Evolutionary conservation across 2,113 vertebrate species (phyloP), one percentile per base, ranked within the genome.

Genomic region (Sinocyclocheilus maitianheensis): DNA sequence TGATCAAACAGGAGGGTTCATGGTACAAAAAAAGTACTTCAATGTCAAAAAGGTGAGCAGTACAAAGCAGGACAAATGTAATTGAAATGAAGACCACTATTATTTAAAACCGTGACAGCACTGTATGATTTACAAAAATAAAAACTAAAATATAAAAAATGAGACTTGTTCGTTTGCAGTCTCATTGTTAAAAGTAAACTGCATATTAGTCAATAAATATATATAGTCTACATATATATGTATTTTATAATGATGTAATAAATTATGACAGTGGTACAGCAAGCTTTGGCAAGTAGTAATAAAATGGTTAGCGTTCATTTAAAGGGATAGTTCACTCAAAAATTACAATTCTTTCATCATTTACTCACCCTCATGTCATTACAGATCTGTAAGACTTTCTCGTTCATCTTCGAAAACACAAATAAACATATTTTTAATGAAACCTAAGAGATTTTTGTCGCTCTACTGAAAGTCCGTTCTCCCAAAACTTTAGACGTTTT

Each of bases 211-310:
- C 62, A 48, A 90, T 91, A 90, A 84, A 93, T 83, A 91, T 91
- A 93, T 93, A 93, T 92, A 93, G 53, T 55, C 53, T 55, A 55
- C 53, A 55, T 55, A 48, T 43, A 78, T 79, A 40, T 85, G 40
- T 58, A 67, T 60, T 82, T 91, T 69, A 83, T 84, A 84, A 81
- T 37, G 75, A 91, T 90, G 88, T 55, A 89, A 83, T 86, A 88
- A 85, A 76, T 85, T 92, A 91, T 91, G 84, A 89, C 86, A 88
- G 83, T 92, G 77, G 90, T 88, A 26, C 0, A 87, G 84, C 88
- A 92, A 84, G 83, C 84, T 93, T 94, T 93, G 93, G 93, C 92
- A 91, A 89, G 87, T 86, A 77, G 87, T 84, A 87, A 85, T 92
- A 86, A 87, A 84, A 79, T n/a, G 43, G 67, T 85, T 62, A 71